A percentile compares a stretch with the other conserved stretches of the same genome.
phyloP scores from a whole-genome alignment of 2,888 invertebrate genomes.

The Habrosyne pyritoides region DNA sequence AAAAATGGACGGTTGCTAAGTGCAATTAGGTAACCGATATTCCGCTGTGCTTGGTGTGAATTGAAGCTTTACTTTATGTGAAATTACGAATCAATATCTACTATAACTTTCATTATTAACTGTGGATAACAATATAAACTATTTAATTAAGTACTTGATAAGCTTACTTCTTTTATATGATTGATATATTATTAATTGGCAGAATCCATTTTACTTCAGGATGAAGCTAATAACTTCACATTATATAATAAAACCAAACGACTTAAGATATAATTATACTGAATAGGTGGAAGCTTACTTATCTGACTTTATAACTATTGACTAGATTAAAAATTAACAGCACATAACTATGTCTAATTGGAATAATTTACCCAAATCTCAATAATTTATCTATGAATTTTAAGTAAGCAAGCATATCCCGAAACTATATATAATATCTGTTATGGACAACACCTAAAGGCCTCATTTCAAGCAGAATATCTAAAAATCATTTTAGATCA shows the following conservation, averaged over 20 bases:
- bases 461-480: conserved; percentile 40
- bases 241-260: no score
- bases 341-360: not conserved
- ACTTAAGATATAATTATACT: no score
- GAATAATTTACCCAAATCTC: no score
- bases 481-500: conserved; percentile 16
- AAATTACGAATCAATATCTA: not conserved
- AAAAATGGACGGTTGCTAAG: conserved; percentile 51
- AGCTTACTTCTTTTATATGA: not conserved
- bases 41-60: conserved; percentile 28
- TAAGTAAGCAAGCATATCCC: no score
- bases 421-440: not conserved
- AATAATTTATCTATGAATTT: no score
- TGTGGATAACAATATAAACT: conserved; percentile 11
- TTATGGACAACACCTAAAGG: conserved; percentile 32
- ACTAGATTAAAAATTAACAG: not conserved
- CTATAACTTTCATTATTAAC: conserved; percentile 12
- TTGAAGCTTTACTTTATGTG: conserved; percentile 16
- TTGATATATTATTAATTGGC: not conserved
- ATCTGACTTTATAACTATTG: not conserved
- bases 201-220: not conserved
- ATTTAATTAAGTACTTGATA: not conserved
- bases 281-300: not conserved
- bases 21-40: conserved; percentile 23
- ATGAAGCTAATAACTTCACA: no score